Base-by-base conservation (phyloP, 2,113 vertebrate species). In the Channa argus region DNA sequence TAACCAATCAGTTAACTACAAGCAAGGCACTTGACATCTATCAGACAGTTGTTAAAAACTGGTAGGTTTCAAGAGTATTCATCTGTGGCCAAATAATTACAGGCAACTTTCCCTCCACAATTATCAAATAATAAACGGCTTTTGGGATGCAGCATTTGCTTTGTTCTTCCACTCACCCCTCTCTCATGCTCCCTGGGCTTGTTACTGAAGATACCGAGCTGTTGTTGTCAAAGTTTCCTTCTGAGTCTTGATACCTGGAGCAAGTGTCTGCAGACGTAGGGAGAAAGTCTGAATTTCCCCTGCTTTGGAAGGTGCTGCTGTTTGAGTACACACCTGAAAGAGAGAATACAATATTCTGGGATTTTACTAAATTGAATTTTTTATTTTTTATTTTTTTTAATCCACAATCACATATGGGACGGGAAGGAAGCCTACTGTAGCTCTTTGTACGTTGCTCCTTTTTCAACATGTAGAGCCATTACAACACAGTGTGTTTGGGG, bases 281-380 rank as follows among this genome's bases (percentile, higher is more conserved):
- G 49, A 84, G 68, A 54, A 86, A 78, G 68, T 83, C 82, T 2
- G 86, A 58, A 38, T 72, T 82, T 8, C 47, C 55, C 44, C 84
- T 52, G 74, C 36, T 90, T 49, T 82, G 81, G 24, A 64, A 50
- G 0, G 34, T 39, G 61, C 58, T 71, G 77, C 63, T 74, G 76
- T 77, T 87, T 4, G 82, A 76, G 66, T 86, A 92, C 33, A 83
- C 83, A 55, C 85, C 88, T 92, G 80, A 61, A 80, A 79, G 15
- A 77, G 24, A 24, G 24, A 24, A 24, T 24, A 24, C 24, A 24
- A 24, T 24, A 24, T 24, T 24, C 24, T 24, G 24, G 24, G 24
- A 24, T 24, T 24, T 24, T 24, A 24, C 24, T 1, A 24, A 24
- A 24, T 24, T 24, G 24, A 24, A 24, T 24, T 24, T 24, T 24